Base-by-base conservation (phyloP, 2,797 vertebrate species). In the Helicolenus hilgendorfi region DNA sequence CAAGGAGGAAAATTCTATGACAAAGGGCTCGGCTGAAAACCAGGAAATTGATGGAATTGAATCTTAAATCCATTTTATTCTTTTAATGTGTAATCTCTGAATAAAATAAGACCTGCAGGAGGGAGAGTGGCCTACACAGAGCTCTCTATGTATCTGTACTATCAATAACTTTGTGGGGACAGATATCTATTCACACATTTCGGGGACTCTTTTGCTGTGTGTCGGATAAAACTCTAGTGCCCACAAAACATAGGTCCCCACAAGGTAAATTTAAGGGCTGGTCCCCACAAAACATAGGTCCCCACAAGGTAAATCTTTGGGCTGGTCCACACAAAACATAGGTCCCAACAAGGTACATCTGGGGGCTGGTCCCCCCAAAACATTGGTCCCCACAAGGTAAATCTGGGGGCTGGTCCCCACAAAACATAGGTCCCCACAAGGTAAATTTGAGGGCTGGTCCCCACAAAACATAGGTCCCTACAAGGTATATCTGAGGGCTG, bases 11-110 rank as follows among this genome's bases (percentile, higher is more conserved):
- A 45, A 56, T 14, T 11, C 1, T 27, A 5, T 14, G 45, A 69
- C 36, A 63, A 71, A 27, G 36, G 75, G 58, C 18, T 73, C 1
- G 0, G 18, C 56, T 59, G 68, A 69, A 84, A 89, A 79, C 53
- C 7, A 11, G 60, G 49, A 69, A 88, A 87, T 81, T 20, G 62
- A 77, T 77, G 74, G 62, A 81, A 84, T 26, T 81, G 18, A 45
- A 68, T 67, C 14, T 70, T 11, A 60, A 71, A 86, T 77, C 26
- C 20, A 59, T 63, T 9, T 73, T 62, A 15, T 74, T 82, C 31
- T 86, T 75, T 73, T 20, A 59, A 41, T 73, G 22, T 73, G 26
- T 18, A 80, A 64, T 85, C 20, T 69, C 4, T 79, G 67, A 82
- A 68, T 74, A 41, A 15, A 80, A 60, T 24, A 26, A 49, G 8